Base-by-base conservation (phyloP, 2,113 vertebrate species). In the Australoheros scitulus region DNA sequence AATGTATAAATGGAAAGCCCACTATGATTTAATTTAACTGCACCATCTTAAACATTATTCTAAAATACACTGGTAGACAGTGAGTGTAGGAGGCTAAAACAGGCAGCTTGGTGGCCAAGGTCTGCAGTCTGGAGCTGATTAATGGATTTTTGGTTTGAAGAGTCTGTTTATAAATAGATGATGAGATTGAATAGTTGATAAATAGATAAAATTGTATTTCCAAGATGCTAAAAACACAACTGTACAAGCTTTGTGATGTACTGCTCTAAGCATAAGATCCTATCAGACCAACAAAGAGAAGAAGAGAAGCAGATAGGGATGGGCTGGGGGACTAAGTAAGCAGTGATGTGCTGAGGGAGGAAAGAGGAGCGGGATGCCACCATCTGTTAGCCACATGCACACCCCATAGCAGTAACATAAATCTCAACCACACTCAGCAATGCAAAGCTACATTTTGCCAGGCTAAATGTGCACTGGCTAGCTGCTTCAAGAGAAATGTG, bases 311-410 rank as follows among this genome's bases (percentile, higher is more conserved):
- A 84, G 79, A 80, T 76, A 76, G 59, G 72, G 85, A 68, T 58
- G 34, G 61, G 79, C 29, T 76, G 84, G 55, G 47, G 47, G 86
- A 76, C 50, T 72, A 80, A 92, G 84, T 90, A 89, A 91, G 89
- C 82, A 79, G 65, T 61, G 87, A 89, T 92, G 84, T 92, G 94
- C 85, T 15, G 78, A 89, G 76, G 68, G 77, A 88, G 88, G 84
- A 93, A 86, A 90, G 87, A 90, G 32, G 79, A 92, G 87, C 87
- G 81, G 61, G 90, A 94, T 94, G 93, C 93, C 92, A 91, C 95
- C 95, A 96, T 96, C 95, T 96, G 96, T 89, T 95, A 94, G 91
- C 95, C 95, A 96, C 91, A 95, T 96, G 95, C 93, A 93, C 91
- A 84, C 89, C 91, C 95, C 91, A 93, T 92, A 94, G 94, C 92